A percentile compares a stretch with the other conserved stretches of the same genome.
phyloP scores from a whole-genome alignment of 2,113 vertebrate species.

The Uropsilus gracilis region DNA sequence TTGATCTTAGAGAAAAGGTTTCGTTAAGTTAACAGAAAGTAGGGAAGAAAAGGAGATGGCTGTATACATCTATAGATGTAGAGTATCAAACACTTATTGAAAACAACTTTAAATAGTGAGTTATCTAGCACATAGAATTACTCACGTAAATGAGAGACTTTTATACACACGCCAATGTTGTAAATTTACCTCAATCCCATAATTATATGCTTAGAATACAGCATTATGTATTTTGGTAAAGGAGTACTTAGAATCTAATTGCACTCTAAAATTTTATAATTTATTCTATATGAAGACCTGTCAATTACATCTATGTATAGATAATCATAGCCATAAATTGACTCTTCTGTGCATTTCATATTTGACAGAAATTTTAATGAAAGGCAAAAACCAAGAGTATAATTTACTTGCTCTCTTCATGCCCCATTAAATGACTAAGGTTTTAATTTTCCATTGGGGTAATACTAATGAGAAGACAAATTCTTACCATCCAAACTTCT shows the following conservation, averaged over 20 bases:
- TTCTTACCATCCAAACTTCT: neutral
- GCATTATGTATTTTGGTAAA: conserved; percentile 45
- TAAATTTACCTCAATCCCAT: conserved; percentile 56
- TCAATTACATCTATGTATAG: conserved; percentile 49
- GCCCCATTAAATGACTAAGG: neutral
- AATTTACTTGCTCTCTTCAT: conserved; percentile 50
- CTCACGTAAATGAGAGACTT: conserved; percentile 45
- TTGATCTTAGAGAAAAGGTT: neutral
- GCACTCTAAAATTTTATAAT: conserved; percentile 55
- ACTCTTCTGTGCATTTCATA: conserved; percentile 48
- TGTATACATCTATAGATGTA: conserved; percentile 20
- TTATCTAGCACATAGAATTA: neutral
- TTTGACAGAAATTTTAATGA: conserved; percentile 54
- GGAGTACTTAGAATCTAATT: conserved; percentile 65
- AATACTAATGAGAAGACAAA: neutral
- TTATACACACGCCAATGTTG: conserved; percentile 41
- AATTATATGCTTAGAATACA: conserved; percentile 57
- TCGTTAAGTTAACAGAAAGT: neutral
- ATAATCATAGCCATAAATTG: conserved; percentile 58
- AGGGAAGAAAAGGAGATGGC: neutral
- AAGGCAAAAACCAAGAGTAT: conserved; percentile 12
- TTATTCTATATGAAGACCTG: conserved; percentile 61
- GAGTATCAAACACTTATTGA: neutral
- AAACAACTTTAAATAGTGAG: conserved; percentile 30
- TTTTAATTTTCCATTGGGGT: conserved; percentile 13